A percentile compares a stretch with the other conserved stretches of the same genome.
Conservation (phyloP, 2,113 vertebrate genomes). For the Neolamprologus hecqui region DNA sequence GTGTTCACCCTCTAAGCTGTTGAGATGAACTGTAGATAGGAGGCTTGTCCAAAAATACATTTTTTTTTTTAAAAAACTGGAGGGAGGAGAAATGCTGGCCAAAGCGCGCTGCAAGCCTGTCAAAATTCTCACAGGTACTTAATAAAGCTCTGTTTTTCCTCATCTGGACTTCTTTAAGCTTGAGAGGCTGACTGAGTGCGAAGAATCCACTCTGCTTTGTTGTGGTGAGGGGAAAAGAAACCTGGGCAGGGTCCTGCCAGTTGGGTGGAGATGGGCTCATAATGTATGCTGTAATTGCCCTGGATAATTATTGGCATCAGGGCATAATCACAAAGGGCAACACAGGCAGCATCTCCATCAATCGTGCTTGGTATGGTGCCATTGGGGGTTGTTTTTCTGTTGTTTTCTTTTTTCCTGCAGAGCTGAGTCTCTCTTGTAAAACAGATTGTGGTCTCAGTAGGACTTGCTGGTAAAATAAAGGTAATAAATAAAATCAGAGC, state of each 20-base stretch:
- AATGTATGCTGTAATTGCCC: conserved; percentile 35
- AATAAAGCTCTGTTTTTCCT: not conserved
- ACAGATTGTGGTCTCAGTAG: not conserved
- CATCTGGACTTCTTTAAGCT: not conserved
- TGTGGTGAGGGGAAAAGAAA: not conserved
- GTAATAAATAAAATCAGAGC: not conserved
- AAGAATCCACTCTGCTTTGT: conserved; percentile 5
- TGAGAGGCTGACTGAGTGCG: not conserved
- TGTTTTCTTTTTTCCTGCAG: not conserved
- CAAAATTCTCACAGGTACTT: not conserved
- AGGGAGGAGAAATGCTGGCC: not conserved
- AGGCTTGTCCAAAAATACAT: not conserved
- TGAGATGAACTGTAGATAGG: conserved; percentile 11
- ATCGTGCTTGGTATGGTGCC: not conserved
- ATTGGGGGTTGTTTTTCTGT: not conserved
- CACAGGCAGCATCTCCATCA: not conserved
- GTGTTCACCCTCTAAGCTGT: not conserved
- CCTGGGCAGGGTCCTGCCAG: not conserved
- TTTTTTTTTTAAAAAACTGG: not conserved
- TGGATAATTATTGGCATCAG: conserved; percentile 34
- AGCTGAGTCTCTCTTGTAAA: not conserved
- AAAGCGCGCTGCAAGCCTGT: not conserved
- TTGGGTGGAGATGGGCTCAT: conserved; percentile 10
- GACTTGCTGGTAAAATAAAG: not conserved
- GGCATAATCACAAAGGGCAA: conserved; percentile 2